Percentiles rank a stretch among this genome's conserved stretches.
phyloP scores from a whole-genome alignment of 2,888 invertebrate species.

The Reticulitermes lucifugus region DNA sequence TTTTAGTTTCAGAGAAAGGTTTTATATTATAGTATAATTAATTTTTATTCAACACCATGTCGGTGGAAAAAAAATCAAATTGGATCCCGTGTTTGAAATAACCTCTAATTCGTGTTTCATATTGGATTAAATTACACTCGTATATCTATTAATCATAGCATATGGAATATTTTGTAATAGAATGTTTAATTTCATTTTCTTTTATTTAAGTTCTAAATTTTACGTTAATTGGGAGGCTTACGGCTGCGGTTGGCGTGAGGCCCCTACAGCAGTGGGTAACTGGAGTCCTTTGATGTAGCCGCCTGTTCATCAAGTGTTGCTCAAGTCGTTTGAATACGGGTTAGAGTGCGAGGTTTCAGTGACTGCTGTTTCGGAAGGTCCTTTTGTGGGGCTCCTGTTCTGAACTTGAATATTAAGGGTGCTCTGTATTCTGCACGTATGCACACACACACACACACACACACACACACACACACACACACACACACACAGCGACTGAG shows the following conservation, averaged over 20 bases:
- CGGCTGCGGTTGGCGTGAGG: constrained; percentile 22
- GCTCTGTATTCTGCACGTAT: no score
- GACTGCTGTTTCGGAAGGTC: neutral
- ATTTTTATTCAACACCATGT: no score
- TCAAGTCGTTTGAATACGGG: neutral
- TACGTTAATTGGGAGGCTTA: constrained; percentile 13
- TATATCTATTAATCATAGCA: neutral
- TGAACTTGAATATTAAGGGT: neutral
- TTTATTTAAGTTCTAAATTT: constrained; percentile 7
- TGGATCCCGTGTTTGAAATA: neutral
- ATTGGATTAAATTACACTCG: neutral
- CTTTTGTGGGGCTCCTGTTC: neutral
- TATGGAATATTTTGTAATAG: neutral
- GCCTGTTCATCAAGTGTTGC: neutral
- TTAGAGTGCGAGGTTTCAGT: neutral
- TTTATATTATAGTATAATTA: no score
- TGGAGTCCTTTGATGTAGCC: constrained; percentile 35
- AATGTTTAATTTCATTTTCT: constrained; percentile 10
- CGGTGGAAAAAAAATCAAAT: no score
- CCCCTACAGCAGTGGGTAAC: constrained; percentile 9
- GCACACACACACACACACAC: no score
- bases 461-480: no score
- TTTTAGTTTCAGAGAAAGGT: no score
- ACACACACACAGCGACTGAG: no score
- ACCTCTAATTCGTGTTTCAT: neutral